Percentiles rank a stretch among this genome's conserved stretches.
Evolutionary conservation across 2,113 vertebrate genomes (phyloP).

Genomic region (Forbesichthys papilliferus): DNA sequence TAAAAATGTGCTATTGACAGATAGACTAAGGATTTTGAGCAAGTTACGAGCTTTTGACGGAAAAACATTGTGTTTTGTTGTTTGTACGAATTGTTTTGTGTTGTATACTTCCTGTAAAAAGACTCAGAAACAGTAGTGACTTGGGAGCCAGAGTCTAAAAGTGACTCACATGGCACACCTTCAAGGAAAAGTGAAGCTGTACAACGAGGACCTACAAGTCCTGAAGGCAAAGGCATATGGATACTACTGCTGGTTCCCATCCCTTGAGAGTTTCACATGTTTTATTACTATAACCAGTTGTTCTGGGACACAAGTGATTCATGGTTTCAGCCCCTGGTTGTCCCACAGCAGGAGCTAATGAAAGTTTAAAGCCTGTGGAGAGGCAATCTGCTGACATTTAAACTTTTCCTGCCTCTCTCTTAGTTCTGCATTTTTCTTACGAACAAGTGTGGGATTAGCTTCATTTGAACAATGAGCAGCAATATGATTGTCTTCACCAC

Average conservation of each 20-base stretch:
- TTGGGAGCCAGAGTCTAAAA: constrained; percentile 28
- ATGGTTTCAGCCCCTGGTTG: constrained; percentile 15
- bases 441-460: constrained; percentile 14
- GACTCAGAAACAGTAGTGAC: constrained; percentile 29
- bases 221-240: neutral
- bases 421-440: constrained; percentile 20
- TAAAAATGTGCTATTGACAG: too few relatives aligned
- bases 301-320: neutral
- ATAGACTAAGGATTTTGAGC: too few relatives aligned
- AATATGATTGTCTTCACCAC: constrained; percentile 34
- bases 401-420: constrained; percentile 3
- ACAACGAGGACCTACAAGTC: constrained; percentile 9
- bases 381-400: neutral
- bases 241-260: neutral
- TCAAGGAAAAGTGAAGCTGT: constrained; percentile 1
- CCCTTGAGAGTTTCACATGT: neutral
- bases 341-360: constrained; percentile 26
- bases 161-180: constrained; percentile 5
- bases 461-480: constrained; percentile 1
- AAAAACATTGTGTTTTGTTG: too few relatives aligned
- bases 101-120: constrained; percentile 8
- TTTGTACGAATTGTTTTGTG: too few relatives aligned
- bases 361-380: constrained; percentile 17
- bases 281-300: neutral
- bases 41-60: too few relatives aligned